These are phyloP conservation scores for Felis chaus DNA, from an alignment of 2,113 vertebrate species.

Conservation along the genomic window DNA sequence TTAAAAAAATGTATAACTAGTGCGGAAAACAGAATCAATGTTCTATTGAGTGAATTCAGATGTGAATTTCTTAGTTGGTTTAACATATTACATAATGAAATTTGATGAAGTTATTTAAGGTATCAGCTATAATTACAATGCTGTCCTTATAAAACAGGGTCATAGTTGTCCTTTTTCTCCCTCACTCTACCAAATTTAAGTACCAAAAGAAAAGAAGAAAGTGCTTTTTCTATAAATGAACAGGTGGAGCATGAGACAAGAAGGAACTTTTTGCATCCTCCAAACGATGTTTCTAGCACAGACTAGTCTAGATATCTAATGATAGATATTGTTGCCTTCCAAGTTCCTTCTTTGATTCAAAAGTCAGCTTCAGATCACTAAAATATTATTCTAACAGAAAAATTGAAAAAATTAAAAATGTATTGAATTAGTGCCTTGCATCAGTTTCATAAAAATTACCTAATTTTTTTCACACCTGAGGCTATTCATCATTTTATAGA, in stretches of 20 bases:
- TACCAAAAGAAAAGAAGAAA: background rate
- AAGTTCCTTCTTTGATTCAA: background rate
- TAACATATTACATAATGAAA: slow-evolving; percentile 25
- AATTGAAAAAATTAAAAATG: background rate
- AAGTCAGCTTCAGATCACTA: slow-evolving; percentile 4
- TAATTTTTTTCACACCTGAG: slow-evolving; percentile 38
- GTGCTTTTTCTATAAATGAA: background rate
- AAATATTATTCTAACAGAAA: background rate
- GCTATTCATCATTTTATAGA: background rate
- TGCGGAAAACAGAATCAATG: slow-evolving; percentile 18
- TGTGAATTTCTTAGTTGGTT: background rate
- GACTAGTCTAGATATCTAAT: background rate
- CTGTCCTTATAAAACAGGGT: background rate
- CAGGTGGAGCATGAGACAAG: background rate
- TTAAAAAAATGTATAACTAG: no score
- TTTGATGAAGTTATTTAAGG: background rate
- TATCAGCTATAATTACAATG: background rate
- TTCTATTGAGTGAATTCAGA: background rate
- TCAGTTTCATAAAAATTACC: background rate
- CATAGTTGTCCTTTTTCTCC: background rate
- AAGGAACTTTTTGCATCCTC: background rate
- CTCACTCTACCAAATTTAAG: background rate
- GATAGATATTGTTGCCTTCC: background rate
- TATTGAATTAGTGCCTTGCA: background rate
- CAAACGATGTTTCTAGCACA: background rate